Base-by-base conservation (phyloP, 2,797 vertebrate species). In the Serranus cabrilla region DNA sequence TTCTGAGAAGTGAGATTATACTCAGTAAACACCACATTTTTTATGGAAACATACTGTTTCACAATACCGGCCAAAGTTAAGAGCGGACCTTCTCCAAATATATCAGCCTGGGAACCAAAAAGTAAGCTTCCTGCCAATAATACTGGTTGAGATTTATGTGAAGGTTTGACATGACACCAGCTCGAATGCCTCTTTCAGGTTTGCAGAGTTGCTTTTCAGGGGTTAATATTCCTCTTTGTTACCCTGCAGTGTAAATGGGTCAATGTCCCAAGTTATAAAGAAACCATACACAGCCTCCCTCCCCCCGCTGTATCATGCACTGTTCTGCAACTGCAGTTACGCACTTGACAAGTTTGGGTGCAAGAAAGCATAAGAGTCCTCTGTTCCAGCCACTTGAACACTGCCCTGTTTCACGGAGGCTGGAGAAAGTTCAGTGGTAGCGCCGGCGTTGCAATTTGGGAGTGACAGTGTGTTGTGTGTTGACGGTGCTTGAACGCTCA, bases 331-430 rank as follows among this genome's bases (percentile, higher is more conserved):
- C 71, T 82, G 58, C 72, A 81, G 56, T 80, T 71, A 66, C 68
- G 78, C 78, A 86, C 77, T 84, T 79, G 75, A 86, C 86, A 84
- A 71, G 63, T 87, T 79, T 79, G 84, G 82, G 79, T 81, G 81
- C 40, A 57, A 60, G 55, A 43, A 55, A 68, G 79, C 75, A 91
- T 64, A 94, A 88, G 83, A 80, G 87, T 85, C 76, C 85, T 92
- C 90, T 92, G 87, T 93, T 91, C 78, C 84, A 87, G 67, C 57
- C 85, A 56, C 86, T 88, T 87, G 90, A 93, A 93, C 90, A 91
- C 84, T 85, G 89, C 62, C 54, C 71, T 85, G 84, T 90, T 93
- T 92, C 85, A 91, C 55, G 64, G 68, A 62, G 79, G 79, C 84
- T 63, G 76, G 67, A 82, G 89, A 91, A 89, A 89, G 92, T 90